Conservation (phyloP, 2,888 invertebrate genomes). For the Saturnia japonica region DNA sequence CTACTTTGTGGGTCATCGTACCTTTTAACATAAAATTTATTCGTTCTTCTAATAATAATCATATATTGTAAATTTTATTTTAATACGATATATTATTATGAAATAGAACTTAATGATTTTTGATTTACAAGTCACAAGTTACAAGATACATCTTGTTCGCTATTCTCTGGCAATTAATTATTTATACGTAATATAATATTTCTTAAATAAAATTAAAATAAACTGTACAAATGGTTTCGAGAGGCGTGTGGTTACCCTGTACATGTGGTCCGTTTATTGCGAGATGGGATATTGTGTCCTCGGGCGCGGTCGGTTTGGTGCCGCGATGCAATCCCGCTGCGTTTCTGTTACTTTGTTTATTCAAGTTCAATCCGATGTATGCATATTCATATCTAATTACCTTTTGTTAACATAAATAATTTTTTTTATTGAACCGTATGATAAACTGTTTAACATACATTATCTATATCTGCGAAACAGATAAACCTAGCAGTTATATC, state of each 20-base stretch:
- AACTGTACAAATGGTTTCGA: neutral
- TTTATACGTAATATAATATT: too few species aligned
- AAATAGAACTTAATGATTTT: too few species aligned
- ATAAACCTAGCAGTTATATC: neutral
- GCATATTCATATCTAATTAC: neutral
- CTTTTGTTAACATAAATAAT: neutral
- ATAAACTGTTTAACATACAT: neutral
- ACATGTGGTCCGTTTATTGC: neutral
- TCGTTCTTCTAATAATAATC: neutral
- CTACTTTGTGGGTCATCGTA: neutral
- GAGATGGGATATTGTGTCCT: constrained; percentile 3
- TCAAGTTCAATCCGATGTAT: neutral
- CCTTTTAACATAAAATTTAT: neutral
- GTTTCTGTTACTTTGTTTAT: neutral
- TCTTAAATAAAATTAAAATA: too few species aligned
- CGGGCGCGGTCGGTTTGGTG: neutral
- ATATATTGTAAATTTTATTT: neutral
- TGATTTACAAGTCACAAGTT: too few species aligned
- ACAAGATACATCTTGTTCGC: too few species aligned
- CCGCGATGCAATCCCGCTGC: neutral
- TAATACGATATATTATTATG: neutral
- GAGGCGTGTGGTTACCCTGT: neutral
- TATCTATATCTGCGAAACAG: neutral
- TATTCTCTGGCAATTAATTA: too few species aligned
- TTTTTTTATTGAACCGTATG: neutral